These are phyloP conservation scores for Chlorops oryzae DNA, from an alignment of 1,140 invertebrate genomes.

Conservation along the genomic window DNA sequence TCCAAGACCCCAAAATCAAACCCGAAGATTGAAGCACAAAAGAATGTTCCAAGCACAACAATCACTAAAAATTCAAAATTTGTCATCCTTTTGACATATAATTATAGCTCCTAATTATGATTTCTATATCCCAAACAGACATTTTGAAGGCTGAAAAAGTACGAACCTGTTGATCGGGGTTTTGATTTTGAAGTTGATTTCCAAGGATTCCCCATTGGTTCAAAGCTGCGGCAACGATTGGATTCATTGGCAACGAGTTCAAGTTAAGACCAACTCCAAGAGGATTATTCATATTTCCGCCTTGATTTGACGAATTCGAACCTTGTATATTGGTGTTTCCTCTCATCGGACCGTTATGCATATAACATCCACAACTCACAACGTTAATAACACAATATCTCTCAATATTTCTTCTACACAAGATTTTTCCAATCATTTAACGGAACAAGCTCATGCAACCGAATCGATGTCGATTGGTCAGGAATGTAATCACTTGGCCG, in stretches of 20 bases:
- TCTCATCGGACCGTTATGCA: too few relatives aligned
- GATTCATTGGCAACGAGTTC: conserved; percentile 78
- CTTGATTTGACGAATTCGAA: conserved; percentile 44
- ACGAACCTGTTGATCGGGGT: conserved; percentile 34
- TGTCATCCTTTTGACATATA: not conserved
- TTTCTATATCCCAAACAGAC: not conserved
- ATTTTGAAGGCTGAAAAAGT: conserved; percentile 4
- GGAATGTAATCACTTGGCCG: too few relatives aligned
- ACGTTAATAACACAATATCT: too few relatives aligned
- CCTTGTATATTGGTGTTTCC: too few relatives aligned
- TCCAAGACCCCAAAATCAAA: too few relatives aligned
- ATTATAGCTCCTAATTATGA: not conserved
- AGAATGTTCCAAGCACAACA: not conserved
- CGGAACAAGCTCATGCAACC: too few relatives aligned
- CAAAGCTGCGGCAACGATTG: conserved; percentile 72
- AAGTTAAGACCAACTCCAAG: conserved; percentile 60
- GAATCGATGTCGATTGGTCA: too few relatives aligned
- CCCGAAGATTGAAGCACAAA: not conserved
- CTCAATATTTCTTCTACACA: too few relatives aligned
- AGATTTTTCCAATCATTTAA: too few relatives aligned
- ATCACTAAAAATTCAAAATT: not conserved
- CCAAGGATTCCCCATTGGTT: conserved; percentile 71
- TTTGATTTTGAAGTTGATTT: conserved; percentile 45
- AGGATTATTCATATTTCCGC: conserved; percentile 54
- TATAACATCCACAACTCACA: too few relatives aligned